A percentile compares a stretch with the other conserved stretches of the same genome.
Evolutionary conservation across 2,888 invertebrate genomes (phyloP).

Genomic region (Phasia obesa): DNA sequence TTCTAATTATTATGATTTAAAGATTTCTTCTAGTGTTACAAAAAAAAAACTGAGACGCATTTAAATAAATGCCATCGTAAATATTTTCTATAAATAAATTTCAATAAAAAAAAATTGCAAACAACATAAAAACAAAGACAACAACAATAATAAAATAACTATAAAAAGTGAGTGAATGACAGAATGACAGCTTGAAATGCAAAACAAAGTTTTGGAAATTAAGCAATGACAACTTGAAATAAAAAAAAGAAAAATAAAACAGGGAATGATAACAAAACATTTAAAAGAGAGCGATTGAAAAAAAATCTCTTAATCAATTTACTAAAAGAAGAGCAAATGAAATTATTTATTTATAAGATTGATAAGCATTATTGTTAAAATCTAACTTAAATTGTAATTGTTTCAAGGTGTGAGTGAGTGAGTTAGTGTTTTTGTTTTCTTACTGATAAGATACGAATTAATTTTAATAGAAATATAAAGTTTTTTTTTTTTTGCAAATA

Average conservation of each 20-base stretch:
- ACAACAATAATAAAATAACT: neutral
- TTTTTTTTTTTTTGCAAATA: constrained; percentile 13
- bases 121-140: neutral
- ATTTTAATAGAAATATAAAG: neutral
- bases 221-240: constrained; percentile 7
- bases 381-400: neutral
- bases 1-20: too few relatives aligned
- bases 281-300: neutral
- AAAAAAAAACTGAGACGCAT: constrained; percentile 4
- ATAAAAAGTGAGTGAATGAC: constrained; percentile 6
- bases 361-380: neutral
- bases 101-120: neutral
- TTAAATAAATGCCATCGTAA: constrained; percentile 25
- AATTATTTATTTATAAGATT: neutral
- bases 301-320: neutral
- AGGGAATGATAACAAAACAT: constrained; percentile 8
- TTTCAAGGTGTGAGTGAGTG: neutral
- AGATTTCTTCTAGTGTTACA: too few relatives aligned
- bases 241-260: neutral
- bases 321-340: too few relatives aligned
- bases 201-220: constrained; percentile 7
- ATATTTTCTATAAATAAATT: constrained; percentile 12
- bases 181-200: constrained; percentile 10
- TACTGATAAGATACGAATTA: constrained; percentile 39
- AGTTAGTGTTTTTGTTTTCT: constrained; percentile 6